Evolutionary conservation across 2,888 invertebrate genomes (phyloP), one percentile per base, ranked within the genome.

Genomic region (Drosophila lacicola): DNA sequence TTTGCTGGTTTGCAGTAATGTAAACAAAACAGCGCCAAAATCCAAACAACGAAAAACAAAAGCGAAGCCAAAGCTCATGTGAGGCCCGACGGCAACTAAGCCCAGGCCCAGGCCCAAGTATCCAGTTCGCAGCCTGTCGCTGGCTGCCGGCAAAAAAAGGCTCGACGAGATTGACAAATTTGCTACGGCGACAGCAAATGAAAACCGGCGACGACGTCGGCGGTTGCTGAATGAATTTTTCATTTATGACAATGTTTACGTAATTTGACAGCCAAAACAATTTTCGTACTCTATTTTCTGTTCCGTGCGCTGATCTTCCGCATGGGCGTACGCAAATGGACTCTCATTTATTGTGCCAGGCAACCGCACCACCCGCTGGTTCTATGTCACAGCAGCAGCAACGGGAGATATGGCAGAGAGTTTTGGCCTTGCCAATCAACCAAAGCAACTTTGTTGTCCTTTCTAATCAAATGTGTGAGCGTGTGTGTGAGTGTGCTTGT

Each of bases 191-290:
- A 45, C 69, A 68, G 67, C 68, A 80, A 80, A 75, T 85, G 78
- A 86, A 86, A 82, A 77, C 69, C 82, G 76, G 49, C 46, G 62
- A 55, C 33, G 41, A 33, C 55, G 45, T 14, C 44, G 29, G 39
- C 54, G 56, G 53, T 68, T 45, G 65, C 53, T 51, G 62, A 56
- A 71, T 71, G 74, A 83, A 88, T 86, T 82, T 86, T 88, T 86
- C 86, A 88, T 88, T 86, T 86, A 86, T 86, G 85, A 88, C 85
- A 88, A 83, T 88, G 86, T 88, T 86, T 88, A 78, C 82, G 83
- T 88, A 88, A 86, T 86, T 88, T 82, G 85, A 88, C 85, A 86
- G 82, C 70, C 78, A 78, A 76, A 86, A 82, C 86, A 86, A 81
- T 78, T 80, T 81, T 66, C 60, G 34, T 55, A 58, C 47, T 63